Conservation (phyloP, 2,113 vertebrate species). For the Sinosuthora webbiana region DNA sequence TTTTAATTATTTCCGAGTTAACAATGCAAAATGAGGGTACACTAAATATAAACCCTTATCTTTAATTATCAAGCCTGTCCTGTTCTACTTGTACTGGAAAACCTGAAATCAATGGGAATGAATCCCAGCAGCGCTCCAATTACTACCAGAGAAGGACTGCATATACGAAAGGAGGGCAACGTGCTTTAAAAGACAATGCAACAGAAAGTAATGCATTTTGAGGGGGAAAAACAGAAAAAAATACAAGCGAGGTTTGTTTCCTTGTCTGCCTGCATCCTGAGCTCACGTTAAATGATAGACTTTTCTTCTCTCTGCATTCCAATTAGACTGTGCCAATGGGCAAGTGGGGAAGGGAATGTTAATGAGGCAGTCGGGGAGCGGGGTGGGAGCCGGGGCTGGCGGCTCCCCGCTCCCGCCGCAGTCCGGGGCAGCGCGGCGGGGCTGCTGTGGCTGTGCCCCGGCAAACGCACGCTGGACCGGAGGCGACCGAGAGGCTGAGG, state of each 20-base stretch:
- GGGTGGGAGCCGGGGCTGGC: not conserved
- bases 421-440: not conserved
- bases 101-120: not conserved
- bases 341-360: constrained; percentile 68
- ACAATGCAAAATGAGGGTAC: not conserved
- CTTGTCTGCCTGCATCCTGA: not conserved
- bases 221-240: not conserved
- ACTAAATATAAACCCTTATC: not conserved
- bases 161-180: not conserved
- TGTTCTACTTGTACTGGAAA: not conserved
- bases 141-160: not conserved
- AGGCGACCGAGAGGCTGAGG: not conserved
- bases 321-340: constrained; percentile 68
- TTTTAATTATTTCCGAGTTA: not conserved
- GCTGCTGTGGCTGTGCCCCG: not conserved
- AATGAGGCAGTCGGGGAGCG: constrained; percentile 14
- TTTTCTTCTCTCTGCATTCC: constrained; percentile 70
- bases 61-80: not conserved
- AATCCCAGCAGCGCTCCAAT: not conserved
- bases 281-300: constrained; percentile 54
- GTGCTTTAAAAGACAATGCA: not conserved
- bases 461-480: not conserved
- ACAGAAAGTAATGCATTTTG: not conserved
- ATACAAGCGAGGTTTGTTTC: not conserved
- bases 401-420: not conserved